Base-by-base conservation (phyloP, 1,140 invertebrate species). In the Sesamia nonagrioides region DNA sequence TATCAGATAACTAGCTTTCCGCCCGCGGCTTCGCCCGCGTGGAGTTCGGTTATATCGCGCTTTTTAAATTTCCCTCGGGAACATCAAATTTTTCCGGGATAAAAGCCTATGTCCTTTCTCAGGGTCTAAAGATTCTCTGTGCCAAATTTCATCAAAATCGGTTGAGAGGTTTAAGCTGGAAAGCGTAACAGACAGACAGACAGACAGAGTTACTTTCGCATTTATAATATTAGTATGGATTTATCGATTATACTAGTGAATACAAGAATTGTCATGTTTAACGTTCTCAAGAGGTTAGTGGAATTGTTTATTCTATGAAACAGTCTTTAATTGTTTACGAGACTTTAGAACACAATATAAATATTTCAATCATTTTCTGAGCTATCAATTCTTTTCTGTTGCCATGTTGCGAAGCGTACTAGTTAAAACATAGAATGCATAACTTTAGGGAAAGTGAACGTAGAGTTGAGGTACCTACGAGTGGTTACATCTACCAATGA, bases 391-490 rank as follows among this genome's bases (percentile, higher is more conserved):
- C 15, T 13, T 48, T 42, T 42, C n/a, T 56, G 9, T 27, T 27
- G 13, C 56, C 21, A 15, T 58, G 21, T 58, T 58, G 13, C 56
- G 56, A 58, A 33, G 56, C 56, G 56, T 33, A 58, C 56, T 58
- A 58, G 56, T 33, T 58, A 58, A 33, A 33, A 58, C 56, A 58
- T 27, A 61, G 58, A 61, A 37, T 37, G 35, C 58, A 61, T 61
- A 61, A 40, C 58, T 61, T 37, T 61, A 61, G 58, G 35, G 33
- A 45, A 45, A 21, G 61, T 66, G 40, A 66, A 42, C 21, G 61
- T 45, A 45, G 17, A 45, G 17, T 21, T 2, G 17, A 13, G 15
- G 42, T 18, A 42, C 15, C 37, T 63, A n/a, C 60, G 37, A 63
- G 17, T 11, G 9, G n/a, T 17, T 40, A 40, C 17, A 3, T 37